A percentile compares a stretch with the other conserved stretches of the same genome.
Conservation (phyloP, 2,888 invertebrate species). For the Drosophila neotestacea region DNA sequence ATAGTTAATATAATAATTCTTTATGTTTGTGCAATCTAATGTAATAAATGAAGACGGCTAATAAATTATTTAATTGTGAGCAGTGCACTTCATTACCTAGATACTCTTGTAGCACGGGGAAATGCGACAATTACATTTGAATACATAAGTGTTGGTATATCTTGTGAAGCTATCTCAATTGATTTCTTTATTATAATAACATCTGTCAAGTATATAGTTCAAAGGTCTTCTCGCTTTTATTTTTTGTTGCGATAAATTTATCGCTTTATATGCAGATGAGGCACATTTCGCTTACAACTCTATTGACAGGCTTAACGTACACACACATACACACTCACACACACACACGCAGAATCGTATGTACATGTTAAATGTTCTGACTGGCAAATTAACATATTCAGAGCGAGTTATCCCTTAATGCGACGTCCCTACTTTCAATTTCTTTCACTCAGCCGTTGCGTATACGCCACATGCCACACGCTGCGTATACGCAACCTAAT, state of each 20-base stretch:
- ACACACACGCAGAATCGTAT: conserved; percentile 10
- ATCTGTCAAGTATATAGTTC: conserved; percentile 30
- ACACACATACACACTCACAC: conserved; percentile 1
- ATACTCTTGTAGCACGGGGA: not conserved
- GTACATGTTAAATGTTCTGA: conserved; percentile 42
- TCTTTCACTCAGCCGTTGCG: conserved; percentile 22
- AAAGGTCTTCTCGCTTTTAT: conserved; percentile 10
- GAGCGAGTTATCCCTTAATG: conserved; percentile 71
- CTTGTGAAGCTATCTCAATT: not conserved
- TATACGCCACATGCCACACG: conserved; percentile 21
- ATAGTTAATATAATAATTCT: too few relatives aligned
- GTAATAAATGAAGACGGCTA: too few relatives aligned
- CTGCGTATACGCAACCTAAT: conserved; percentile 53
- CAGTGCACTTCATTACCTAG: not conserved
- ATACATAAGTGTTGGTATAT: not conserved
- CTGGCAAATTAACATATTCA: conserved; percentile 72
- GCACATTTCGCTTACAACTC: conserved; percentile 31
- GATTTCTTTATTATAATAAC: conserved; percentile 17
- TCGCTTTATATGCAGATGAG: conserved; percentile 48
- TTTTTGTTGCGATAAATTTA: conserved; percentile 22
- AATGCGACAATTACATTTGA: not conserved
- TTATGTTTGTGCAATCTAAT: too few relatives aligned
- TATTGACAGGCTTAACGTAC: conserved; percentile 30
- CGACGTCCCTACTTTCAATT: conserved; percentile 49
- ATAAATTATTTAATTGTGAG: too few relatives aligned